Base-by-base conservation (phyloP, 1,140 invertebrate species). In the Trichogramma pretiosum region DNA sequence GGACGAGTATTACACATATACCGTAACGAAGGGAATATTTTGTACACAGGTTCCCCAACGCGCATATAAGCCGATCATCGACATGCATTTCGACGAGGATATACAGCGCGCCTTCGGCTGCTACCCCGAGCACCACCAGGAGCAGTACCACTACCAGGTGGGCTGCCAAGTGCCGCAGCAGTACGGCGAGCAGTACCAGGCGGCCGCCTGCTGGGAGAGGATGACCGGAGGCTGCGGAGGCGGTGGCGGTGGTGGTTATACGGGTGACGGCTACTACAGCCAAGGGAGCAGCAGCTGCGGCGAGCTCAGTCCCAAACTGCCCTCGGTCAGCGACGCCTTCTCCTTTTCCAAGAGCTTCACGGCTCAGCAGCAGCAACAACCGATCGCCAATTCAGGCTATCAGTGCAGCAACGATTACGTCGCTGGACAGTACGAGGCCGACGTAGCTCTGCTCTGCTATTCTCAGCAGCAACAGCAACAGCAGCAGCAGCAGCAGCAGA, bases 261-360 rank as follows among this genome's bases (percentile, higher is more conserved):
- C n/a, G n/a, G n/a, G n/a, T n/a, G 46, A 32, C 18, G 30, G n/a
- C 32, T 33, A 21, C 14, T 24, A 1, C 30, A 28, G 21, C 33
- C 23, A 0, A 17, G 21, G 10, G 17, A 7, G 7, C 37, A 35
- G 43, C 10, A 2, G 14, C 5, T 10, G 13, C 23, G 32, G 28
- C 2, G 38, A 45, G 11, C 34, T 50, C 0, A 50, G 51, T 8
- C 56, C 57, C 17, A 55, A 60, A 24, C 48, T 72, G 5, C 68
- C 70, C 0, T 56, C 68, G 2, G 57, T 71, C 5, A 57, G 54
- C 5, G 60, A 60, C 0, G 70, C 68, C 0, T 72, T 72, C 19
- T 66, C 68, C 0, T 70, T 69, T 40, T 70, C 68, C 0, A 50
- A 61, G 3, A 58, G 54, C 18, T 66, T 67, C 42, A 53, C 37